Base-by-base conservation (phyloP, 2,888 invertebrate genomes). In the Trichacis sp. region DNA sequence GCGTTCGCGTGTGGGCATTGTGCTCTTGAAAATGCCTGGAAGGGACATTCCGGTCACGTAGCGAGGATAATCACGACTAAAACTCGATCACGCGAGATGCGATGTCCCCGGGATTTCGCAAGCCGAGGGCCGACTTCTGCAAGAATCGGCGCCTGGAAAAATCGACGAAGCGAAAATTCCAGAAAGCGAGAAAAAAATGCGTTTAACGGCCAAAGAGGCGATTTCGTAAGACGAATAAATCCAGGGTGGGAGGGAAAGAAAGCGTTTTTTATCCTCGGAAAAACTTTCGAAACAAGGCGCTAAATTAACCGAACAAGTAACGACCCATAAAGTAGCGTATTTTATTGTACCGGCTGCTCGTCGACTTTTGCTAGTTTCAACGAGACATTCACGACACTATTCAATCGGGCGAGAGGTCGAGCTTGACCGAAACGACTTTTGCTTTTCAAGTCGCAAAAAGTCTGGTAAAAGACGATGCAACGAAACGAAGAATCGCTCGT, bases 31-130 rank as follows among this genome's bases (percentile, higher is more conserved):
- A 48, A 51, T 43, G 43, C 46, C 48, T 33, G 42, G 49, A 57
- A 52, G 54, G 30, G 36, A 60, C 43, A 14, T 57, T 63, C 56
- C 52, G 46, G 46, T 58, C 58, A 54, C 58, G 58, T 58, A 54
- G 40, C 36, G 19, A 8, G 24, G 53, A 20, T 49, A 49, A 63
- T 63, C 52, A 46, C 48, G 63, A 24, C 24, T n/a, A 24, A 63
- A 63, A 57, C 24, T 45, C 47, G 54, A 58, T 50, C 64, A 55
- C 48, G 58, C 58, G 53, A 57, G 29, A 45, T n/a, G n/a, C n/a
- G 14, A 14, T n/a, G 38, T 14, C 38, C n/a, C 14, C 4, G n/a
- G 4, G 38, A 14, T 63, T 57, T 43, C 45, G 49, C 50, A 63
- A 52, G n/a, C 45, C n/a, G n/a, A n/a, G n/a, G n/a, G n/a, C n/a